Evolutionary conservation across 2,888 invertebrate genomes (phyloP), one percentile per base, ranked within the genome.

Genomic region (Eristalis pertinax): DNA sequence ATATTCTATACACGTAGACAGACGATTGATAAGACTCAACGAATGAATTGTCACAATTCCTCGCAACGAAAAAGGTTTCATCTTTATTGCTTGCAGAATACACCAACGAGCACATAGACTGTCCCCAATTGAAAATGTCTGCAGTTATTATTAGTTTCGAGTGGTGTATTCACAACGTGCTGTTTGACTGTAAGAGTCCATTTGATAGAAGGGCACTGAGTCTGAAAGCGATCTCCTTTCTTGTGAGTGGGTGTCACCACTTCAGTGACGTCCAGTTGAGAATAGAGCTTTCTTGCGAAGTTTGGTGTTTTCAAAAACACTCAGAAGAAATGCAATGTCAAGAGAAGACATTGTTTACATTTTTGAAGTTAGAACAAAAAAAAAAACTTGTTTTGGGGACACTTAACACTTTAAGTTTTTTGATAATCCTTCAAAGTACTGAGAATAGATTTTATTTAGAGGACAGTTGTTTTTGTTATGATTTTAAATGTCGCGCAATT

Each of bases 1-100:
- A 2, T 0, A 77, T 77, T 77, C 77, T 5, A 19, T 56, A 19
- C 77, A 70, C 77, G 69, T 77, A 77, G 32, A 29, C 38, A 29
- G 0, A 41, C 38, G 65, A 22, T 38, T 65, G 65, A 65, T 67
- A 26, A 32, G 26, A 50, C 35, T 38, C 35, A 38, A 8, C 7
- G 50, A 8, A 22, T 50, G 50, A 73, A 50, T 38, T 50, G 19
- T 73, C 50, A 8, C 19, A 50, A 8, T 50, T 50, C 50, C 50
- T 19, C 15, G 43, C 43, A 43, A 7, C 43, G 7, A 43, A 43
- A 15, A 43, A 43, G 7, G n/a, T n/a, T 50, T 50, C 50, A 50
- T 50, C 50, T 4, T 1, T 19, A 50, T 50, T 50, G 50, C 50
- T 19, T 50, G 2, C 19, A 8, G 50, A 50, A 22, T 43, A 43